These are phyloP conservation scores for Sesia bembeciformis DNA, from an alignment of 2,888 invertebrate genomes.

Conservation along the genomic window DNA sequence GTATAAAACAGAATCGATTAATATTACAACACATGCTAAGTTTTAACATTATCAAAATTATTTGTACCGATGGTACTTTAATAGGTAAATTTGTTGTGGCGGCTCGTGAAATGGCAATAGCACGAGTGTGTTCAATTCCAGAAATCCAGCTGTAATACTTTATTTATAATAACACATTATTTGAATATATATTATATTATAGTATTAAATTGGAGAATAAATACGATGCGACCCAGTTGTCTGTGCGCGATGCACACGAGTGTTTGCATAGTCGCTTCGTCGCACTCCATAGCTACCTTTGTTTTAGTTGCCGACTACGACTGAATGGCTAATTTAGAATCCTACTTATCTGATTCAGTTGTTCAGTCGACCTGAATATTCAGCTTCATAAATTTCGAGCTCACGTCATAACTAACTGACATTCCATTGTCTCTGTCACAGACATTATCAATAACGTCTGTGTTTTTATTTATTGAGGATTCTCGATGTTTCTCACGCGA, in stretches of 20 bases:
- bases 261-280: slow-evolving; percentile 55
- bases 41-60: too few species aligned
- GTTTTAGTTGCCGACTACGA: slow-evolving; percentile 41
- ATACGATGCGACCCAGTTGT: slow-evolving; percentile 46
- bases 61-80: too few species aligned
- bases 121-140: not conserved
- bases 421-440: slow-evolving; percentile 45
- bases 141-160: not conserved
- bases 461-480: slow-evolving; percentile 3
- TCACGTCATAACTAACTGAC: slow-evolving; percentile 39
- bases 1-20: not conserved
- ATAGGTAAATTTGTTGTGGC: too few species aligned
- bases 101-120: too few species aligned
- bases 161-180: not conserved
- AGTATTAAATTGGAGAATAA: slow-evolving; percentile 9
- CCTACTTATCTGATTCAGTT: slow-evolving; percentile 62
- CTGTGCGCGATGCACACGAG: slow-evolving; percentile 27
- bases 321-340: slow-evolving; percentile 62
- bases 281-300: slow-evolving; percentile 55
- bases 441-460: slow-evolving; percentile 20
- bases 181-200: slow-evolving; percentile 5
- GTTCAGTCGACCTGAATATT: slow-evolving; percentile 63
- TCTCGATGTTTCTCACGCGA: too few species aligned
- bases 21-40: too few species aligned
- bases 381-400: slow-evolving; percentile 47